phyloP scores from a whole-genome alignment of 2,888 invertebrate species.

The Cantharis flavilabris region DNA sequence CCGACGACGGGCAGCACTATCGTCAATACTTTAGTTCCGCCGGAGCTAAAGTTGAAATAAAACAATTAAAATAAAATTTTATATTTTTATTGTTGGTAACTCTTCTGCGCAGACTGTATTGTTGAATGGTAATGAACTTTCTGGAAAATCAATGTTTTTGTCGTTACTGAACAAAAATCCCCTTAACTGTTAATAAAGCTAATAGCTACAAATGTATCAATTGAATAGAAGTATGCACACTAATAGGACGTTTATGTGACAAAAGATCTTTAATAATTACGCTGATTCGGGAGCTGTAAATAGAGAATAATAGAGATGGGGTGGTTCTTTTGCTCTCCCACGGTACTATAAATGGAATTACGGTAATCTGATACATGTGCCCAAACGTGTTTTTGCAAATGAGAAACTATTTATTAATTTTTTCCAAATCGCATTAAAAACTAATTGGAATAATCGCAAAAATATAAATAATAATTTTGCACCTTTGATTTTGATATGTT shows the following conservation, averaged over 20 bases:
- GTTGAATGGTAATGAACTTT: neutral
- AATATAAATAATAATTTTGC: neutral
- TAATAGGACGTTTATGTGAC: constrained; percentile 26
- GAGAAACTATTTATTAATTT: constrained; percentile 54
- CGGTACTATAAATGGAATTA: constrained; percentile 48
- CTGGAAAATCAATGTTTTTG: neutral
- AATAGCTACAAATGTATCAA: constrained; percentile 25
- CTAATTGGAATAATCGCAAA: no score
- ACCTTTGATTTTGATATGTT: neutral
- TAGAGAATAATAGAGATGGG: constrained; percentile 42
- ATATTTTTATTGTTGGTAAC: no score
- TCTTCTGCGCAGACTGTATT: no score
- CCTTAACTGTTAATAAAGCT: constrained; percentile 12
- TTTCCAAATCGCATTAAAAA: neutral
- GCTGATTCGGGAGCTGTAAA: constrained; percentile 46
- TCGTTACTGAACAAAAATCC: neutral
- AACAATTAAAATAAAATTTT: no score
- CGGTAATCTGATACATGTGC: constrained; percentile 53
- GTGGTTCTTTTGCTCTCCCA: constrained; percentile 42
- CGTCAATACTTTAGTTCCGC: no score
- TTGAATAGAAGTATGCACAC: constrained; percentile 12
- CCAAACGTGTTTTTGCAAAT: constrained; percentile 54
- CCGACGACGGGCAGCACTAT: no score
- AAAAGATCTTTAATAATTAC: constrained; percentile 44
- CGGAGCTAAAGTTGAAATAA: no score